A percentile compares a stretch with the other conserved stretches of the same genome.
These are phyloP conservation scores for Magallana nippona DNA, from an alignment of 2,888 invertebrate genomes.

Conservation along the genomic window DNA sequence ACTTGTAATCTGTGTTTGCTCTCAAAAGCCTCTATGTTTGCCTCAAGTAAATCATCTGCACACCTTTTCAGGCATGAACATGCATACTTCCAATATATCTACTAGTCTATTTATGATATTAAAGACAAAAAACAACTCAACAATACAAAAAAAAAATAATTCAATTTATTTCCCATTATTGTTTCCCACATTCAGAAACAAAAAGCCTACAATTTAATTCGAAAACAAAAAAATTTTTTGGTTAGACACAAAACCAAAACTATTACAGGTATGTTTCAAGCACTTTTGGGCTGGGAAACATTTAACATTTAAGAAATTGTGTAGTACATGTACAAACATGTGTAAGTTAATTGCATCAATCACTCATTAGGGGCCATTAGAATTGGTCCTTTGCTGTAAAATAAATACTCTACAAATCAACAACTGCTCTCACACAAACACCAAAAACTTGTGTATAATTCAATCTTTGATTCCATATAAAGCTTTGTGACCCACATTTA, in stretches of 20 bases:
- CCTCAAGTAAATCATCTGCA: no score
- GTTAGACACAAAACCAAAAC: conserved; percentile 31
- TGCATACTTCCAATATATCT: no score
- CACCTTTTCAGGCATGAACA: no score
- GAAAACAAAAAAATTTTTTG: conserved; percentile 25
- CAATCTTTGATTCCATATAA: conserved; percentile 14
- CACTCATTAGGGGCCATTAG: conserved; percentile 12
- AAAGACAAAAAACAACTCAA: background rate
- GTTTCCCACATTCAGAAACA: conserved; percentile 23
- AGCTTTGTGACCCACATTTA: conserved; percentile 1
- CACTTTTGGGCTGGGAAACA: conserved; percentile 20
- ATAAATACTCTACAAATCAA: conserved; percentile 31
- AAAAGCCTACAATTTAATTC: background rate
- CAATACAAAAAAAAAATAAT: background rate
- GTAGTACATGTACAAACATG: background rate
- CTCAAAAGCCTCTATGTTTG: no score
- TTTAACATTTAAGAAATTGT: background rate
- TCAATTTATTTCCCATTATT: conserved; percentile 7
- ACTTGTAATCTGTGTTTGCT: no score
- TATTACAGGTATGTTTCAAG: background rate
- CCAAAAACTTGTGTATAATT: background rate
- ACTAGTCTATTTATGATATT: background rate
- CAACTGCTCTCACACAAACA: conserved; percentile 13
- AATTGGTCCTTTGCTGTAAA: conserved; percentile 17
- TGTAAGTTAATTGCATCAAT: background rate